A percentile compares a stretch with the other conserved stretches of the same genome.
These are phyloP conservation scores for Echiichthys vipera DNA, from an alignment of 2,797 vertebrate species.

Conservation along the genomic window DNA sequence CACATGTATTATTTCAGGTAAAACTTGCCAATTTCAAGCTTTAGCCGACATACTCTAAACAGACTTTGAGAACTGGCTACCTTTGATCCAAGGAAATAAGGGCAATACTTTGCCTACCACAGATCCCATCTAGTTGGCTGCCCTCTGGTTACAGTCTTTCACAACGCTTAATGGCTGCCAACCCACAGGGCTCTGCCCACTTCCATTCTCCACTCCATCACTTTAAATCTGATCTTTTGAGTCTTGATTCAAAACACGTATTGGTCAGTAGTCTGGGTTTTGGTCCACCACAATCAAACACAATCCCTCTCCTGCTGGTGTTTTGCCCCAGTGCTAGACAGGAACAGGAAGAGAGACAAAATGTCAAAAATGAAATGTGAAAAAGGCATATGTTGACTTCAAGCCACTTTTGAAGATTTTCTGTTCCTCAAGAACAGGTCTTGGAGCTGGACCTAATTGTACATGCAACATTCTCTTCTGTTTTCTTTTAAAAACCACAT, in stretches of 20 bases:
- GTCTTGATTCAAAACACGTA: slow-evolving; percentile 68
- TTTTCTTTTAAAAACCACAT: slow-evolving; percentile 67
- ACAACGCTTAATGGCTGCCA: slow-evolving; percentile 71
- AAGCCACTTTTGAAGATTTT: slow-evolving; percentile 57
- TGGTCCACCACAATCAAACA: slow-evolving; percentile 76
- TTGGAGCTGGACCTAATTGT: slow-evolving; percentile 54
- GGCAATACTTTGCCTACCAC: slow-evolving; percentile 72
- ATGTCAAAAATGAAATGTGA: slow-evolving; percentile 53
- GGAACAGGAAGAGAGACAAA: slow-evolving; percentile 54
- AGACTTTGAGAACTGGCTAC: slow-evolving; percentile 57
- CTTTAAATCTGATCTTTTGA: slow-evolving; percentile 75
- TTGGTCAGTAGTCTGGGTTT: slow-evolving; percentile 71
- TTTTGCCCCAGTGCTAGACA: slow-evolving; percentile 54
- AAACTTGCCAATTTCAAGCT: slow-evolving; percentile 46
- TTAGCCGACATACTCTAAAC: slow-evolving; percentile 56
- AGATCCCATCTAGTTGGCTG: slow-evolving; percentile 77
- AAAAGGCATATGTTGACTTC: slow-evolving; percentile 39
- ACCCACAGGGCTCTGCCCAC: slow-evolving; percentile 78
- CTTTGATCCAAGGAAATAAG: slow-evolving; percentile 75
- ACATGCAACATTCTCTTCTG: slow-evolving; percentile 63
- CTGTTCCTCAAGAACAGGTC: slow-evolving; percentile 47
- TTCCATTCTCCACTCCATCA: slow-evolving; percentile 78
- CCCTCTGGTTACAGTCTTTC: slow-evolving; percentile 68
- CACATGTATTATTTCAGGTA: slow-evolving; percentile 39
- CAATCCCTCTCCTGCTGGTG: slow-evolving; percentile 67